A percentile compares a stretch with the other conserved stretches of the same genome.
Conservation (phyloP, 2,113 vertebrate species). For the Craseonycteris thonglongyai region DNA sequence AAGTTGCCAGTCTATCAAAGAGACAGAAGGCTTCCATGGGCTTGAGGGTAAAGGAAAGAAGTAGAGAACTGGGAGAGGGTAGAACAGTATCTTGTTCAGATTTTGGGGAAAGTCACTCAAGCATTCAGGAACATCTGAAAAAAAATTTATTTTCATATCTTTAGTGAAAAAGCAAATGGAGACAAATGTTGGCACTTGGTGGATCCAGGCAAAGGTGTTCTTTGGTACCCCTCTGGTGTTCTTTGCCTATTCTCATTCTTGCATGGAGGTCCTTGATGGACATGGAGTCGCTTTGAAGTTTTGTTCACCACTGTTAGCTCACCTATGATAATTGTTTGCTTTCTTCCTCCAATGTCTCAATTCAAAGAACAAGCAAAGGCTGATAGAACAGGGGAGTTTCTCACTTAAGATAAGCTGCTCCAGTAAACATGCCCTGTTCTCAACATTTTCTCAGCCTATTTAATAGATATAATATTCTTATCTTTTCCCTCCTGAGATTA, state of each 20-base stretch:
- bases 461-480: background rate
- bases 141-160: background rate
- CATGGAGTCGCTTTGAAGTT: background rate
- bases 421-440: background rate
- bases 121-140: background rate
- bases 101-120: background rate
- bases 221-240: background rate
- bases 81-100: background rate
- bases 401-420: background rate
- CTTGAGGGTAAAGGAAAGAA: background rate
- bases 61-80: background rate
- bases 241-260: background rate
- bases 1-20: background rate
- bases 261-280: rapidly evolving
- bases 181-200: background rate
- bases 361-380: background rate
- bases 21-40: background rate
- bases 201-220: background rate
- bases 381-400: background rate
- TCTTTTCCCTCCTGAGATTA: background rate
- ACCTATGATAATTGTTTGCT: background rate
- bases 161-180: background rate
- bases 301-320: background rate
- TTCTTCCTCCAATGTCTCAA: background rate
- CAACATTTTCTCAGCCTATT: background rate